phyloP scores from a whole-genome alignment of 1,140 invertebrate species.

The Platorchestia sp. region DNA sequence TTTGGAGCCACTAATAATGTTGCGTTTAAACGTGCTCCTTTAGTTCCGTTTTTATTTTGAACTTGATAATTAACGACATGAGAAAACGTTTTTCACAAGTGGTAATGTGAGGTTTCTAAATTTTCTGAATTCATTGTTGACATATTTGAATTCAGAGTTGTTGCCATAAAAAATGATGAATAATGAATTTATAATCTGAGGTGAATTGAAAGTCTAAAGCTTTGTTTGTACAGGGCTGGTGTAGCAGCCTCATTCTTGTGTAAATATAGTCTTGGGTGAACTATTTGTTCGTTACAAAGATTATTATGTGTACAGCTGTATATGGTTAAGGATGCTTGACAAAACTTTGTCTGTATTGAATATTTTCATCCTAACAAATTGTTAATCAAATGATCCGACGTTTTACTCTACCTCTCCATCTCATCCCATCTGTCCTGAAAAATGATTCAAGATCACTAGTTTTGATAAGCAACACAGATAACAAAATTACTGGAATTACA shows the following conservation, averaged over 20 bases:
- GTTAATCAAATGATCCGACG: slow-evolving; percentile 2
- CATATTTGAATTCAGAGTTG: too few species aligned
- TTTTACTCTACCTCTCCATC: background rate
- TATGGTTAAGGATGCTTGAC: slow-evolving; percentile 11
- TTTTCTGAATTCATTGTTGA: background rate
- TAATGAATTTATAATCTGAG: background rate
- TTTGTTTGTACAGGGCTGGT: background rate
- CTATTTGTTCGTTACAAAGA: background rate
- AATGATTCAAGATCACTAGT: too few species aligned
- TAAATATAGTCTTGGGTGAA: background rate
- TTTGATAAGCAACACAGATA: too few species aligned
- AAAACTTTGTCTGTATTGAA: slow-evolving; percentile 33
- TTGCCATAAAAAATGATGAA: background rate
- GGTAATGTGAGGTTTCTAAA: background rate
- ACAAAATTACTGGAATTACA: too few species aligned
- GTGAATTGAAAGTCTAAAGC: background rate
- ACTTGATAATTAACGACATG: background rate
- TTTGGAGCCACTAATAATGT: too few species aligned
- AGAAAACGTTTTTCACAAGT: background rate
- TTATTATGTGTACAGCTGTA: slow-evolving; percentile 10
- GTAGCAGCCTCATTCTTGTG: background rate
- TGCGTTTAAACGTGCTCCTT: too few species aligned
- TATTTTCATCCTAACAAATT: slow-evolving; percentile 55
- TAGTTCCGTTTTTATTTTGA: background rate
- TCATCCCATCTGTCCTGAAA: background rate